Evolutionary conservation across 2,888 invertebrate genomes (phyloP).

Genomic region (Mystacides longicornis): DNA sequence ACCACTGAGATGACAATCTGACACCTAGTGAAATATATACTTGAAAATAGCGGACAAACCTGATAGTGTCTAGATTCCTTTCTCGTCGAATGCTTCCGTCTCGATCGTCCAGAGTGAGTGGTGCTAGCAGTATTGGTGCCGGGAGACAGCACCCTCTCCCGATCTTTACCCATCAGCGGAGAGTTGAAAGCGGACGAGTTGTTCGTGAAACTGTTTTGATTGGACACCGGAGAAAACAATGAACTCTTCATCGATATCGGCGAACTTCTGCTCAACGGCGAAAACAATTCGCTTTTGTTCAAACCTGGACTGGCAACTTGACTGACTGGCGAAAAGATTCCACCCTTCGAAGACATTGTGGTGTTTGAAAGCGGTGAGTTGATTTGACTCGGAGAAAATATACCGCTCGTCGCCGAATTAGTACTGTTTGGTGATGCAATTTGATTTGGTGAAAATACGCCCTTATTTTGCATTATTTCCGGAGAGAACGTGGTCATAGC

Average conservation of each 20-base stretch:
- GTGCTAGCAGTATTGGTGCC: conserved; percentile 46
- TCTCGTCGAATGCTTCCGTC: conserved; percentile 51
- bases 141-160: conserved; percentile 42
- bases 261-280: conserved; percentile 44
- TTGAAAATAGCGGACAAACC: too few relatives aligned
- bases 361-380: conserved; percentile 48
- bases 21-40: too few relatives aligned
- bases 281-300: conserved; percentile 46
- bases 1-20: too few relatives aligned
- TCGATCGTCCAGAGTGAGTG: conserved; percentile 51
- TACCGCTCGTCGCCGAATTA: conserved; percentile 47
- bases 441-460: conserved; percentile 40
- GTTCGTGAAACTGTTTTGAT: conserved; percentile 32
- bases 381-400: conserved; percentile 49
- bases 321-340: conserved; percentile 46
- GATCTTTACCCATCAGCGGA: conserved; percentile 40
- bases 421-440: conserved; percentile 46
- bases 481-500: conserved; percentile 36
- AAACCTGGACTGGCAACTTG: conserved; percentile 34
- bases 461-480: conserved; percentile 31
- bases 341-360: conserved; percentile 47
- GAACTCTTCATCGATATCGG: conserved; percentile 42
- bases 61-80: conserved; percentile 68
- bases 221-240: conserved; percentile 44
- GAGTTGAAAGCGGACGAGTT: conserved; percentile 38